Percentiles rank a stretch among this genome's conserved stretches.
These are phyloP conservation scores for Plecotus auritus DNA, from an alignment of 2,113 vertebrate species.

Conservation along the genomic window DNA sequence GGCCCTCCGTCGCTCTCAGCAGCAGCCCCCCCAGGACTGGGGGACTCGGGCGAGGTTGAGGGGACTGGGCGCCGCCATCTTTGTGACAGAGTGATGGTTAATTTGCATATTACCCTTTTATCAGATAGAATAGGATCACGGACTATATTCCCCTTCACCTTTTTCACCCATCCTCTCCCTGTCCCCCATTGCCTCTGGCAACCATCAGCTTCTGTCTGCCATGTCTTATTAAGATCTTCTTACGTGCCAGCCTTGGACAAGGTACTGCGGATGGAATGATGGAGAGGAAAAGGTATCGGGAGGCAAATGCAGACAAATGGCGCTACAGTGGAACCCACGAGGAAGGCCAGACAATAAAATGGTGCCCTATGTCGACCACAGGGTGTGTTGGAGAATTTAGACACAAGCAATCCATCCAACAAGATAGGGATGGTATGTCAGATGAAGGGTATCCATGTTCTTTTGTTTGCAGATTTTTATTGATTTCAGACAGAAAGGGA, in stretches of 20 bases:
- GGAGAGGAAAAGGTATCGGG: not conserved
- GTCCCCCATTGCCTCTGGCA: not conserved
- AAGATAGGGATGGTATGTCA: not conserved
- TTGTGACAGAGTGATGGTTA: too few species aligned
- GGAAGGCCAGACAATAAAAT: rapidly evolving
- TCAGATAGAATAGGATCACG: too few species aligned
- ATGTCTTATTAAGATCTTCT: not conserved
- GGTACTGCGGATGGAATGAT: not conserved
- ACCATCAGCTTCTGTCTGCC: not conserved
- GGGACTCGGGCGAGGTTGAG: too few species aligned
- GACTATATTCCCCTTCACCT: not conserved
- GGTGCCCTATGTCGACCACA: not conserved
- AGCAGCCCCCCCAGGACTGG: too few species aligned
- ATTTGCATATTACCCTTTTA: too few species aligned
- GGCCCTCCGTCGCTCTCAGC: too few species aligned
- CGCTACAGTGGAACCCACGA: rapidly evolving
- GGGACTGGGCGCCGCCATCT: too few species aligned
- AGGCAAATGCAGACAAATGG: not conserved
- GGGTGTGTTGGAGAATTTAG: not conserved
- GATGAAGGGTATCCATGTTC: not conserved
- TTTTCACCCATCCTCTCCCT: too few species aligned
- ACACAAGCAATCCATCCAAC: not conserved
- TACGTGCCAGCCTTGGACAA: not conserved
- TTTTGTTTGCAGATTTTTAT: too few species aligned
- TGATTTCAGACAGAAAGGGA: too few species aligned